Base-by-base conservation (phyloP, 2,797 vertebrate species). In the Pseudomugil tenellus region DNA sequence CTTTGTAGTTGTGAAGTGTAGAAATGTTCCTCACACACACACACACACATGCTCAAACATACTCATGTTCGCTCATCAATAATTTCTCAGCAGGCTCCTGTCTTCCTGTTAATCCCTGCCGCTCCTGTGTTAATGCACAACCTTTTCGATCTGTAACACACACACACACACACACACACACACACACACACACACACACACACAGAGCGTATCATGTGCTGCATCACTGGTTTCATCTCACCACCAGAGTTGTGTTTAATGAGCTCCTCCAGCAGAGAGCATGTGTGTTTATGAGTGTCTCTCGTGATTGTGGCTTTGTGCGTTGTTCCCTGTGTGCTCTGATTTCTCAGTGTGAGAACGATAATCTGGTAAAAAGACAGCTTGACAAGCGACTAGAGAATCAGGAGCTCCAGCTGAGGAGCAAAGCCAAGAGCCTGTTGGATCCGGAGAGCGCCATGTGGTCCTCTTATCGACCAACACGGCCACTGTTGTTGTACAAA, bases 261-360 rank as follows among this genome's bases (percentile, higher is more conserved):
- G 84, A 84, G 80, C 77, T 85, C 76, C 59, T 66, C 66, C 79
- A 73, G 84, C 79, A 78, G 83, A 82, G 79, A 77, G 3, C 46
- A 58, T 70, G 58, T 29, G 54, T 52, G 51, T 64, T 26, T 57
- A 54, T 41, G 56, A 31, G 28, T 34, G 34, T 57, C 23, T 74
- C 19, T 64, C 31, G 12, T 29, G 56, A 57, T 58, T 67, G 70
- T 37, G 70, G 6, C 63, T 79, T 68, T 58, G 71, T 74, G 19
- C 58, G 64, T 41, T 70, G 79, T 60, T 67, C 61, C 68, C 84
- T 61, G 67, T 37, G 3, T 61, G 74, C 37, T 84, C 73, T 87
- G 37, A 78, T 87, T 84, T 87, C 80, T 85, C 31, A 1, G 75
- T 73, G 67, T 79, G 77, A 78, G 52, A 67, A 37, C 4, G 55